Conservation (phyloP, 64 coral and sea anemone species). For the Cladopsammia gracilis region DNA sequence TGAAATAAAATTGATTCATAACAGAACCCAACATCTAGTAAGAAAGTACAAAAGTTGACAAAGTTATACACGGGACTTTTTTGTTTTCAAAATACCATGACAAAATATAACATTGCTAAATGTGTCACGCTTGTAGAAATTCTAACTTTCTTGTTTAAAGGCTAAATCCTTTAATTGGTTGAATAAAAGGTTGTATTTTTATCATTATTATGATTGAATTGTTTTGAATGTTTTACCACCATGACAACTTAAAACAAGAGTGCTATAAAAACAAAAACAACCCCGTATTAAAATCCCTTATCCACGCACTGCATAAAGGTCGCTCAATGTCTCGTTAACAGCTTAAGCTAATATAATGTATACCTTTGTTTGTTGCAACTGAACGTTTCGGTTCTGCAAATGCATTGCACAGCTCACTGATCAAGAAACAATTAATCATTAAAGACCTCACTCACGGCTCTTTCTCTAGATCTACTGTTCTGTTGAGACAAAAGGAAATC, state of each 20-base stretch:
- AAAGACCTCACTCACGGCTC: background rate
- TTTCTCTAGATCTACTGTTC: background rate
- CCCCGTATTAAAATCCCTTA: slow-evolving; percentile 3
- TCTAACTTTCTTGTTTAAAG: background rate
- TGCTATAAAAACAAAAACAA: slow-evolving; percentile 9
- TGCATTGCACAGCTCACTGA: background rate
- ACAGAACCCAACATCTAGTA: no score
- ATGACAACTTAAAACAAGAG: slow-evolving; percentile 11
- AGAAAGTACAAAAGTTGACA: background rate
- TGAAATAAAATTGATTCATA: background rate
- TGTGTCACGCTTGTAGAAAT: background rate
- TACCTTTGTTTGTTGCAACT: background rate
- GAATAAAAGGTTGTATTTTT: background rate
- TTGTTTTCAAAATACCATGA: background rate
- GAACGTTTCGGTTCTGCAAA: background rate
- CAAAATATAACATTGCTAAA: background rate
- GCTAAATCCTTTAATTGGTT: background rate
- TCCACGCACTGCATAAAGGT: background rate
- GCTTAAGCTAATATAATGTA: background rate
- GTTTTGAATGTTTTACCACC: background rate
- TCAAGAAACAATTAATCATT: background rate
- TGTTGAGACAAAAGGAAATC: background rate
- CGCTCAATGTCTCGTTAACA: slow-evolving; percentile 5
- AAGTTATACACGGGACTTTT: background rate
- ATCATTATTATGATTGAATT: background rate